Conservation (phyloP, 2,888 invertebrate genomes). For the Brachypalpus laphriformis region DNA sequence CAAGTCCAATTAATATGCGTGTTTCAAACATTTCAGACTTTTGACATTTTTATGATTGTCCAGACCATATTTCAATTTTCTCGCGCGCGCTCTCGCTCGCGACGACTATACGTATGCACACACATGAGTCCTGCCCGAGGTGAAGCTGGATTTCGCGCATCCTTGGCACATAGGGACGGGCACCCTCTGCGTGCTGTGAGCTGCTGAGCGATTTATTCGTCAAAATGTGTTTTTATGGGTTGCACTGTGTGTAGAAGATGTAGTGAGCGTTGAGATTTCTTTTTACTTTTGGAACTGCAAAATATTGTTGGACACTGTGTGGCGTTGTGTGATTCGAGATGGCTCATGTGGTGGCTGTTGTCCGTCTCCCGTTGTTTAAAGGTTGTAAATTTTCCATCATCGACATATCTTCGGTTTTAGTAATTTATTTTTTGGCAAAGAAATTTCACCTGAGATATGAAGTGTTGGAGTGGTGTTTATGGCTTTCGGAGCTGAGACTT, state of each 20-base stretch:
- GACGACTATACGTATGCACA: background rate
- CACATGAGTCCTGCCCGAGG: constrained; percentile 37
- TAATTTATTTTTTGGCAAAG: constrained; percentile 60
- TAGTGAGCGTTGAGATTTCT: constrained; percentile 25
- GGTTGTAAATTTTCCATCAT: constrained; percentile 73
- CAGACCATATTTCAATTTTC: constrained; percentile 74
- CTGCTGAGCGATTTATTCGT: constrained; percentile 74
- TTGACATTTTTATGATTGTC: constrained; percentile 75
- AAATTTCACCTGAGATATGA: constrained; percentile 63
- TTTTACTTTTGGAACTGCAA: background rate
- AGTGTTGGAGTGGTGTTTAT: constrained; percentile 67
- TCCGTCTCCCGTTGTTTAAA: constrained; percentile 72
- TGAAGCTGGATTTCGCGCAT: constrained; percentile 61
- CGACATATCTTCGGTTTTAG: constrained; percentile 64
- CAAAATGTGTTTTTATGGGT: constrained; percentile 72
- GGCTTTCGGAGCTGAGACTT: constrained; percentile 7
- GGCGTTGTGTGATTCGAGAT: constrained; percentile 31
- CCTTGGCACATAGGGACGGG: constrained; percentile 41
- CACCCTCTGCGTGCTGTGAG: constrained; percentile 71
- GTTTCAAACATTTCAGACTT: constrained; percentile 74
- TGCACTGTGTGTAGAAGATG: constrained; percentile 39
- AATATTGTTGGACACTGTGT: background rate
- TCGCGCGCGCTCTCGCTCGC: constrained; percentile 30
- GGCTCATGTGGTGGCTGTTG: constrained; percentile 68
- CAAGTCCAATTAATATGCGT: constrained; percentile 75